phyloP scores from a whole-genome alignment of 2,113 vertebrate genomes.

The Plectropomus leopardus region DNA sequence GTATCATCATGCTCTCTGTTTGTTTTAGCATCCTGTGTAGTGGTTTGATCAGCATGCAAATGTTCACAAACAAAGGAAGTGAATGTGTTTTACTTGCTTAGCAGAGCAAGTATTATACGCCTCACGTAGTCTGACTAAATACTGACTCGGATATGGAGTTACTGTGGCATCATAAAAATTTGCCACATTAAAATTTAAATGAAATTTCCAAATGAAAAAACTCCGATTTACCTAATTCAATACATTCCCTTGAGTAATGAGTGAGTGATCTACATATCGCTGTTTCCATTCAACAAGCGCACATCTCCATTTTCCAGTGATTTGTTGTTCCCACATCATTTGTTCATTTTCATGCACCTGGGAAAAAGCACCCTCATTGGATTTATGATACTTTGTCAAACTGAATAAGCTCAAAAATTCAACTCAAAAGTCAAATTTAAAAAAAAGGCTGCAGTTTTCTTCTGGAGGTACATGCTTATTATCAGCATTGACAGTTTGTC shows the following conservation, averaged over 20 bases:
- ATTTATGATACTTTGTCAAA: neutral
- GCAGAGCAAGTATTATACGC: neutral
- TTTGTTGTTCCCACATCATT: neutral
- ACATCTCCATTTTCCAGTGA: neutral
- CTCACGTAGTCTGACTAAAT: neutral
- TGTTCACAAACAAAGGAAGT: neutral
- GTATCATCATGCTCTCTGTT: neutral
- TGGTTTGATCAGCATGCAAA: slow-evolving; percentile 11
- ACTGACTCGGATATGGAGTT: rapidly evolving
- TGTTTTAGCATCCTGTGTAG: neutral
- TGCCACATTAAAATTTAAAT: slow-evolving; percentile 5
- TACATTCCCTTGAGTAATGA: neutral
- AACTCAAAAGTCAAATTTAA: neutral
- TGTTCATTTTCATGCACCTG: neutral
- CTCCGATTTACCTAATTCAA: neutral
- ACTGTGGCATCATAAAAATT: neutral
- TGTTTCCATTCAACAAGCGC: neutral
- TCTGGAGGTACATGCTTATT: neutral
- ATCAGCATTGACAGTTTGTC: neutral
- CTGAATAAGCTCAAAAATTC: neutral
- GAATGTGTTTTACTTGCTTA: neutral
- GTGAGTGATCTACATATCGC: neutral
- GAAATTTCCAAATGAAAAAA: neutral
- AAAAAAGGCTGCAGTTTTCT: neutral
- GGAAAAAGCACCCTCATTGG: neutral